Conservation (phyloP, 2,797 vertebrate species). For the Scleropages formosus region DNA sequence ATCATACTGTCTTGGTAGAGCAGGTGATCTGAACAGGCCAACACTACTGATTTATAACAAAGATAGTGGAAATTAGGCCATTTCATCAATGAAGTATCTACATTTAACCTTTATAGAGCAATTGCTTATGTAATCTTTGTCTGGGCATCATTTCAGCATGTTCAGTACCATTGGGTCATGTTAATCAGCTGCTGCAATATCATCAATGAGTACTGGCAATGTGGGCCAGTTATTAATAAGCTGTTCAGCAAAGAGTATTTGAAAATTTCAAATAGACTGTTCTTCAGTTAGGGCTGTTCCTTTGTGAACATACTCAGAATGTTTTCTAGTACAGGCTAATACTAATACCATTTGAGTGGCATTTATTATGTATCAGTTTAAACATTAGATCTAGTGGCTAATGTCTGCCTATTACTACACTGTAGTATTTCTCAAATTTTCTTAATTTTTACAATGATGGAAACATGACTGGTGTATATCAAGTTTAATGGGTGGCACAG, state of each 20-base stretch:
- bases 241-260: neutral
- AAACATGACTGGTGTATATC: neutral
- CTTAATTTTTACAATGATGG: neutral
- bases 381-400: neutral
- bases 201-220: neutral
- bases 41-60: too few species aligned
- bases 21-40: neutral
- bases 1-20: neutral
- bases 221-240: neutral
- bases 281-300: neutral
- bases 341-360: neutral
- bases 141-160: neutral
- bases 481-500: neutral
- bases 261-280: neutral
- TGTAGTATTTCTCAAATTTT: constrained; percentile 6
- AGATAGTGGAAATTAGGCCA: constrained; percentile 14
- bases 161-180: neutral
- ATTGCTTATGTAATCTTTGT: constrained; percentile 2
- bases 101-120: constrained; percentile 22
- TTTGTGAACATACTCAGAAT: neutral
- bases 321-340: too few species aligned
- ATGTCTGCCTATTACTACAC: neutral
- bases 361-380: neutral
- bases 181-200: constrained; percentile 18
- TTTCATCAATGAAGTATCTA: constrained; percentile 23